Evolutionary conservation across 2,797 vertebrate species (phyloP).

Genomic region (Gambusia yucatana): DNA sequence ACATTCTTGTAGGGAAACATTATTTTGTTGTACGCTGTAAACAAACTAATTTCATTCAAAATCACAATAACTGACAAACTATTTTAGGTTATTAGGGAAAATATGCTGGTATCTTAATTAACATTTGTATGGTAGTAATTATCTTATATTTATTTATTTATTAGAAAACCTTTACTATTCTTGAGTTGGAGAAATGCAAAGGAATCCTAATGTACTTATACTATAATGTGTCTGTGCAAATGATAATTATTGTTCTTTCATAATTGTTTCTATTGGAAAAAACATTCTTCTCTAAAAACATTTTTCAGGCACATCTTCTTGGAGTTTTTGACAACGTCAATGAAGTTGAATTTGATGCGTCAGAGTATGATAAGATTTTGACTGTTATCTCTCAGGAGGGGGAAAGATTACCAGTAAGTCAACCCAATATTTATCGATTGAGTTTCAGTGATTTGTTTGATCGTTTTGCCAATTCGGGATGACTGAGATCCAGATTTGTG

Average conservation of each 20-base stretch:
- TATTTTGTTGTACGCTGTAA: neutral
- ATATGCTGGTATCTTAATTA: neutral
- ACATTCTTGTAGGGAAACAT: neutral
- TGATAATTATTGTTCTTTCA: neutral
- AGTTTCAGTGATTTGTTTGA: neutral
- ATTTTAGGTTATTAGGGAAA: neutral
- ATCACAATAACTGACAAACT: neutral
- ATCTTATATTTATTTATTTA: too few relatives aligned
- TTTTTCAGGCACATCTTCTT: constrained; percentile 82
- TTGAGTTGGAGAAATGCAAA: too few relatives aligned
- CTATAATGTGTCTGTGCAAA: too few relatives aligned
- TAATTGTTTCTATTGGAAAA: neutral
- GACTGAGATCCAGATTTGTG: neutral
- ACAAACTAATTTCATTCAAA: neutral
- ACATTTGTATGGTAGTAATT: neutral
- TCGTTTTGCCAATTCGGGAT: neutral
- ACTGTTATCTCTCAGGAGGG: constrained; percentile 86
- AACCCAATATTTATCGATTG: neutral
- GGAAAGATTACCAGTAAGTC: constrained; percentile 78
- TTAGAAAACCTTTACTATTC: too few relatives aligned
- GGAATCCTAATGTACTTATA: too few relatives aligned
- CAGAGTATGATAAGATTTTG: constrained; percentile 84
- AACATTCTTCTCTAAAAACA: neutral
- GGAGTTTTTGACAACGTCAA: constrained; percentile 87
- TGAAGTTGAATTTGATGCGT: constrained; percentile 82